phyloP scores from a whole-genome alignment of 2,113 vertebrate species.

The Rhagologus leucostigma region DNA sequence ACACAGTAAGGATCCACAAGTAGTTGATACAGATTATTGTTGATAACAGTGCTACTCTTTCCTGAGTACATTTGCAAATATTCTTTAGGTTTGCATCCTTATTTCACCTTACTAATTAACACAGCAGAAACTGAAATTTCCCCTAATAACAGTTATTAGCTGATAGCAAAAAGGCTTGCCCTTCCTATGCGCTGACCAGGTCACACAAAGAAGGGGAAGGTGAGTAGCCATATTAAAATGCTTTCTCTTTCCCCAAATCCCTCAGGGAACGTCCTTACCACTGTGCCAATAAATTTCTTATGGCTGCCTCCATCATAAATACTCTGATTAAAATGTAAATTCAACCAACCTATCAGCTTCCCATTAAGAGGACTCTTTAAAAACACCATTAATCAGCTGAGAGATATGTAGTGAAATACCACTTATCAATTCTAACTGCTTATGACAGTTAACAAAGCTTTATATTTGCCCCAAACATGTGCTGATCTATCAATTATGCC shows the following conservation, averaged over 20 bases:
- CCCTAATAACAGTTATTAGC: neutral
- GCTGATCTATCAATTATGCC: constrained; percentile 97
- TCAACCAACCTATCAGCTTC: constrained; percentile 92
- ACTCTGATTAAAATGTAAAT: constrained; percentile 99
- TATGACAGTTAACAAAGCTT: constrained; percentile 99
- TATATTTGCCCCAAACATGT: constrained; percentile 94
- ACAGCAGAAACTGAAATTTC: neutral
- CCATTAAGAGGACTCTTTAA: constrained; percentile 94
- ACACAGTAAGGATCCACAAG: neutral
- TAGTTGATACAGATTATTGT: neutral
- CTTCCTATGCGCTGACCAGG: neutral
- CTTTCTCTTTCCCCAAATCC: constrained; percentile 1
- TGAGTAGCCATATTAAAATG: constrained; percentile 43
- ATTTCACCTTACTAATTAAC: neutral
- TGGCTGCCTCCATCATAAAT: constrained; percentile 76
- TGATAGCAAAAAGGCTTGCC: neutral
- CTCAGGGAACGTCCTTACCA: constrained; percentile 50
- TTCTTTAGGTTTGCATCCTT: neutral
- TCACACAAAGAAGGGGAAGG: constrained; percentile 17
- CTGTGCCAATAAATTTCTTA: constrained; percentile 81
- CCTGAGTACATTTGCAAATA: neutral
- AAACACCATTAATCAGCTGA: constrained; percentile 92
- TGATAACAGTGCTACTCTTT: neutral
- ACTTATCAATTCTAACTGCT: constrained; percentile 96
- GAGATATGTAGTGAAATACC: constrained; percentile 92